Percentiles rank a stretch among this genome's conserved stretches.
Conservation (phyloP, 2,797 vertebrate genomes). For the Rhynchotus rufescens region DNA sequence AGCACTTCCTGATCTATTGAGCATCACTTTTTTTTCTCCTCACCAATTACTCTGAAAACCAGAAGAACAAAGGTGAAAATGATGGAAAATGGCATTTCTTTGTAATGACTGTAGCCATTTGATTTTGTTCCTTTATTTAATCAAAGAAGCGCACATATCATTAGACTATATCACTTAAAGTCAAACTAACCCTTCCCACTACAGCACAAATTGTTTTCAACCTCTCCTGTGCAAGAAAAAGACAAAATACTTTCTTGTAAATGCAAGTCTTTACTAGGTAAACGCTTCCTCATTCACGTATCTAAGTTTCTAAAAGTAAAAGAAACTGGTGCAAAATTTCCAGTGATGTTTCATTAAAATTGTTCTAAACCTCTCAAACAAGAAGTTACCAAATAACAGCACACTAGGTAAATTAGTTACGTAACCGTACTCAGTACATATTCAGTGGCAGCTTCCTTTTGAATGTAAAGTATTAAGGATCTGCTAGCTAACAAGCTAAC, state of each 20-base stretch:
- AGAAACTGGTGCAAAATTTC: neutral
- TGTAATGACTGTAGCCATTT: neutral
- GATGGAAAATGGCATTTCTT: neutral
- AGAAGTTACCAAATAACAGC: neutral
- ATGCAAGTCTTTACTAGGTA: neutral
- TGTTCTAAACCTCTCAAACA: neutral
- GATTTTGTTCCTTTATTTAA: neutral
- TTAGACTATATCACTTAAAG: neutral
- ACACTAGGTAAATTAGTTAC: neutral
- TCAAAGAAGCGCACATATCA: neutral
- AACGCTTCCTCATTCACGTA: neutral
- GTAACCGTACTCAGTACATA: neutral
- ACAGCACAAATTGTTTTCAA: neutral
- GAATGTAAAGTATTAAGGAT: slow-evolving; percentile 48
- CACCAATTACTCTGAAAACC: neutral
- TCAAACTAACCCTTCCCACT: slow-evolving; percentile 1
- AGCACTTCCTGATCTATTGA: neutral
- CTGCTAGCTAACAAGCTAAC: slow-evolving; percentile 54
- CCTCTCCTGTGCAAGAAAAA: neutral
- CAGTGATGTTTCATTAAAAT: neutral
- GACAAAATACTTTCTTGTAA: neutral
- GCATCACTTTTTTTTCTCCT: neutral
- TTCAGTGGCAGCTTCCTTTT: slow-evolving; percentile 37
- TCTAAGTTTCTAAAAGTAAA: neutral
- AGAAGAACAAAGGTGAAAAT: neutral